phyloP scores from a whole-genome alignment of 2,888 invertebrate species.

The Aelia acuminata region DNA sequence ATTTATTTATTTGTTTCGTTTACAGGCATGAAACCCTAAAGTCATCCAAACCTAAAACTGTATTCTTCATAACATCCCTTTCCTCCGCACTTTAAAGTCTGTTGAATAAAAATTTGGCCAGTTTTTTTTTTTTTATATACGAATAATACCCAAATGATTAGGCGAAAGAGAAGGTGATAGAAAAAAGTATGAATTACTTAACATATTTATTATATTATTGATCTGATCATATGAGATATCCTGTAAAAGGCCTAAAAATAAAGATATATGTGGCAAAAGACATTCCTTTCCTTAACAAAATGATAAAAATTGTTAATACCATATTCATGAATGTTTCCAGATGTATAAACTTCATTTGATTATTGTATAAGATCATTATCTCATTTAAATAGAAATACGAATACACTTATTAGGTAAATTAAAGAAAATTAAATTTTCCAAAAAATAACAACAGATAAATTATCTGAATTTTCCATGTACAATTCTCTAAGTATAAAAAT shows the following conservation, averaged over 20 bases:
- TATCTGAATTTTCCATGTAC: not conserved
- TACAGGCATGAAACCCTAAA: too few species aligned
- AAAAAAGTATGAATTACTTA: not conserved
- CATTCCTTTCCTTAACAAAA: not conserved
- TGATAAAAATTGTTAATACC: not conserved
- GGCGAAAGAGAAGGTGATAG: not conserved
- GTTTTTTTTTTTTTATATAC: too few species aligned
- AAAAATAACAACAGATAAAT: slow-evolving; percentile 29
- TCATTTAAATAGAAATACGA: not conserved
- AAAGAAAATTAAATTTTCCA: slow-evolving; percentile 23
- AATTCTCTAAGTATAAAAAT: slow-evolving; percentile 4
- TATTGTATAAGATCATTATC: not conserved
- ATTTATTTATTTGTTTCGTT: too few species aligned
- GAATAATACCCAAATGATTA: too few species aligned
- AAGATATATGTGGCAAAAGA: not conserved
- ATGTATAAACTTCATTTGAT: not conserved
- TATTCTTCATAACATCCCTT: not conserved
- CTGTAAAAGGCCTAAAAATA: not conserved
- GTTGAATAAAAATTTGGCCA: not conserved
- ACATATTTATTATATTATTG: not conserved
- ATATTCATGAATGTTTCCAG: not conserved
- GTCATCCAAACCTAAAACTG: too few species aligned
- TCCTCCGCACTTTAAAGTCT: not conserved
- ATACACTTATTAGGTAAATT: not conserved
- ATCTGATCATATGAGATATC: not conserved